Evolutionary conservation across 2,888 invertebrate genomes (phyloP), one percentile per base, ranked within the genome.

Genomic region (Xiphydria camelus): DNA sequence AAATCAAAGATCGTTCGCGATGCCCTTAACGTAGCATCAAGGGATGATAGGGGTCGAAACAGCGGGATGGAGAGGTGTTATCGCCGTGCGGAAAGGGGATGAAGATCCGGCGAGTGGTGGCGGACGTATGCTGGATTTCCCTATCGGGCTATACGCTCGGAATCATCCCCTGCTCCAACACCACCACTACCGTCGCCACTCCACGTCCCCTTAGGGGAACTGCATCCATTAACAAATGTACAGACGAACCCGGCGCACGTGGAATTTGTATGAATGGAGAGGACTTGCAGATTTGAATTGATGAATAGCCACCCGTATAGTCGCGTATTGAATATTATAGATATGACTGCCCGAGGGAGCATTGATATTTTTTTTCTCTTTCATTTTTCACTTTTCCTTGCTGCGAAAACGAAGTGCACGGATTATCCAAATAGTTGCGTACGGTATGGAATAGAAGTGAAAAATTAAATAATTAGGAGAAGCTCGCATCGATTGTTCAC

Each of bases 111-210:
- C 29, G 6, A 5, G 33, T 10, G 18, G 5, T 22, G 46, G 37
- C 45, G 48, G 43, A 53, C 59, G 55, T 50, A 45, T 52, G 59
- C 49, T 60, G 63, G 66, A 72, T 73, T 71, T 72, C 71, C 71
- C 70, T 66, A 66, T 70, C 70, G 70, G 64, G 66, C 61, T 66
- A 62, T 72, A 70, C 64, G 57, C 69, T 71, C 64, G 55, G 64
- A 62, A 65, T 67, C 66, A 68, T 61, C 63, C 60, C 62, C 53
- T 53, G 54, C 48, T 51, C 49, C 55, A 40, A 51, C 48, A 45
- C 44, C 41, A 46, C 52, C 53, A 51, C 51, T 50, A 47, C 47
- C 53, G 36, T 19, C 33, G 26, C 32, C 12, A 34, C 12, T 41
- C 39, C 34, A 19, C 42, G 43, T 61, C 61, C 62, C 68, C 62